Conservation (phyloP, 2,888 invertebrate genomes). For the Coelogynopora nodosa region DNA sequence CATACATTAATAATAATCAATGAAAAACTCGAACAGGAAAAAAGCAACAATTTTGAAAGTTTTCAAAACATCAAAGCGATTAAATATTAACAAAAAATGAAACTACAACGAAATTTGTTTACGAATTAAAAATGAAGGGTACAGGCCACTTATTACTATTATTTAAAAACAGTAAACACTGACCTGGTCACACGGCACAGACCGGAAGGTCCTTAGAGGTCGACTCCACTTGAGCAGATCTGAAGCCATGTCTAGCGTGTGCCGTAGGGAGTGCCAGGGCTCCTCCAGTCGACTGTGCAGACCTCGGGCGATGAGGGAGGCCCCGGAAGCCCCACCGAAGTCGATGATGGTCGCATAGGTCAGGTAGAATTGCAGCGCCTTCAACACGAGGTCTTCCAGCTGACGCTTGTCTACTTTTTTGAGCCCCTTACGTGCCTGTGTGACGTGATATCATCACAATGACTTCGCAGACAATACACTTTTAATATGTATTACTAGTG, state of each 20-base stretch:
- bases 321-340: not conserved
- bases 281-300: slow-evolving; percentile 1
- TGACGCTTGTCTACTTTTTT: slow-evolving; percentile 33
- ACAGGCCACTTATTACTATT: too few species aligned
- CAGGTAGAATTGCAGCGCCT: slow-evolving; percentile 30
- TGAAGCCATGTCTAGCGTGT: slow-evolving; percentile 1
- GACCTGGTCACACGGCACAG: slow-evolving; percentile 2
- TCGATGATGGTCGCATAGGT: not conserved
- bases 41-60: too few species aligned
- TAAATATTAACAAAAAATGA: too few species aligned
- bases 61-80: too few species aligned
- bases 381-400: slow-evolving; percentile 21
- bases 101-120: too few species aligned
- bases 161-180: too few species aligned
- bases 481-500: too few species aligned
- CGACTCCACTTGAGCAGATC: slow-evolving; percentile 36
- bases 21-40: too few species aligned
- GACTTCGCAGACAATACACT: too few species aligned
- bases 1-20: too few species aligned
- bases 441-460: too few species aligned
- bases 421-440: slow-evolving; percentile 17
- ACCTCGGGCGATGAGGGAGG: not conserved
- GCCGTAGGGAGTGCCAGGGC: not conserved
- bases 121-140: too few species aligned
- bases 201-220: not conserved